Percentiles rank a stretch among this genome's conserved stretches.
phyloP scores from a whole-genome alignment of 2,113 vertebrate genomes.

The Emydocephalus ijimae region DNA sequence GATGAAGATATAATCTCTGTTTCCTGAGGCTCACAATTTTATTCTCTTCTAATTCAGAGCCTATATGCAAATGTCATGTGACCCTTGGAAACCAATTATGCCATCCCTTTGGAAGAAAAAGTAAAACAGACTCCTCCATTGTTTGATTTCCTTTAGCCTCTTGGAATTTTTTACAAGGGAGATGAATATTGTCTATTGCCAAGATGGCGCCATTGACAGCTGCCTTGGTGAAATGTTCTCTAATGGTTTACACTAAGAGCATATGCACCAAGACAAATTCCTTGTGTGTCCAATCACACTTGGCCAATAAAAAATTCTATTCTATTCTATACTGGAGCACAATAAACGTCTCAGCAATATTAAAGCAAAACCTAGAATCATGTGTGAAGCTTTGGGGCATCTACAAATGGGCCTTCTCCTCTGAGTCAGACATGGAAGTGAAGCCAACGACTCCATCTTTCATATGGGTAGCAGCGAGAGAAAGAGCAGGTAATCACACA shows the following conservation, averaged over 20 bases:
- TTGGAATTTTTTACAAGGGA: constrained; percentile 1
- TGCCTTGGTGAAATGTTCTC: no score
- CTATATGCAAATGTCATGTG: neutral
- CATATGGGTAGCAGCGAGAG: no score
- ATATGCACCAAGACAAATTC: no score
- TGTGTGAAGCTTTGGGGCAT: neutral
- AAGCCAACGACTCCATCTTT: neutral
- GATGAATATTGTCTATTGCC: neutral
- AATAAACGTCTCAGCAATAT: neutral
- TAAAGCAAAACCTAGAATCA: neutral
- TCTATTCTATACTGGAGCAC: neutral
- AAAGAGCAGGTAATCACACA: neutral
- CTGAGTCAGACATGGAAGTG: neutral
- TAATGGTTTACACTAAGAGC: no score
- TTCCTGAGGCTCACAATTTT: neutral
- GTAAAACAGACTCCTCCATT: constrained; percentile 21
- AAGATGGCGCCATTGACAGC: no score
- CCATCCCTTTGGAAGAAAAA: constrained; percentile 54
- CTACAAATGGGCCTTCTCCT: neutral
- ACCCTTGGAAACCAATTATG: constrained; percentile 38
- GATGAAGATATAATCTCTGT: neutral
- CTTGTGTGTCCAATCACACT: no score
- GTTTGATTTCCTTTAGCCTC: neutral
- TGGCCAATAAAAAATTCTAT: no score
- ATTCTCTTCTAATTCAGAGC: neutral